Percentiles rank a stretch among this genome's conserved stretches.
These are phyloP conservation scores for Nesogale talazaci DNA, from an alignment of 2,113 vertebrate species.

Conservation along the genomic window DNA sequence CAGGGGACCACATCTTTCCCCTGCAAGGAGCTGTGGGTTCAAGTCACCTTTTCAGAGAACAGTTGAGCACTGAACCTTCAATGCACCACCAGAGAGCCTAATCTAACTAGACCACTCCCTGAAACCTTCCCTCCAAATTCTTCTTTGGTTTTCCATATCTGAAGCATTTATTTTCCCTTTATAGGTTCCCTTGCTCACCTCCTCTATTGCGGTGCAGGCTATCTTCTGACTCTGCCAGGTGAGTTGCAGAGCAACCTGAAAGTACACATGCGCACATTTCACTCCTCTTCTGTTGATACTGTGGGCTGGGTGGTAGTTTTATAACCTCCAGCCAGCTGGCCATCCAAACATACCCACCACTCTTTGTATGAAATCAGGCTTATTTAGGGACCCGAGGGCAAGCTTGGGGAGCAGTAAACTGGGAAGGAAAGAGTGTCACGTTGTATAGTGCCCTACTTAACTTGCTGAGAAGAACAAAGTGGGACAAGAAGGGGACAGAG, in stretches of 20 bases:
- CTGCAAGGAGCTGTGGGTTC: background rate
- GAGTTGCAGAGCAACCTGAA: background rate
- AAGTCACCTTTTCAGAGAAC: background rate
- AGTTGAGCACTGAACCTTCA: background rate
- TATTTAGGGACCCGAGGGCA: background rate
- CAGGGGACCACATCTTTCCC: background rate
- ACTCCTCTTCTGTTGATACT: too few species aligned
- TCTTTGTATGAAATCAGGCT: too few species aligned
- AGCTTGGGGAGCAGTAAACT: rapidly evolving
- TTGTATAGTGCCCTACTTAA: rapidly evolving
- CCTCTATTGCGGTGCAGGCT: background rate
- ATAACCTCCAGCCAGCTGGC: too few species aligned
- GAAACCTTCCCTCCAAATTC: background rate
- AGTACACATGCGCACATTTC: background rate
- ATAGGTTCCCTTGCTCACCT: background rate
- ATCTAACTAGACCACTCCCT: background rate
- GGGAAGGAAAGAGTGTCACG: background rate
- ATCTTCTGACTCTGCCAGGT: background rate
- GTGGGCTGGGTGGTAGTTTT: too few species aligned
- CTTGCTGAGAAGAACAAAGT: background rate
- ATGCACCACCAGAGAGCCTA: too few species aligned
- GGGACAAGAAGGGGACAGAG: background rate
- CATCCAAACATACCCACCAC: background rate
- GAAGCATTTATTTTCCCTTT: background rate
- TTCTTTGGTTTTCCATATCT: background rate